A percentile compares a stretch with the other conserved stretches of the same genome.
These are phyloP conservation scores for Seira sanloemensis DNA, from an alignment of 2,888 invertebrate species.

Conservation along the genomic window DNA sequence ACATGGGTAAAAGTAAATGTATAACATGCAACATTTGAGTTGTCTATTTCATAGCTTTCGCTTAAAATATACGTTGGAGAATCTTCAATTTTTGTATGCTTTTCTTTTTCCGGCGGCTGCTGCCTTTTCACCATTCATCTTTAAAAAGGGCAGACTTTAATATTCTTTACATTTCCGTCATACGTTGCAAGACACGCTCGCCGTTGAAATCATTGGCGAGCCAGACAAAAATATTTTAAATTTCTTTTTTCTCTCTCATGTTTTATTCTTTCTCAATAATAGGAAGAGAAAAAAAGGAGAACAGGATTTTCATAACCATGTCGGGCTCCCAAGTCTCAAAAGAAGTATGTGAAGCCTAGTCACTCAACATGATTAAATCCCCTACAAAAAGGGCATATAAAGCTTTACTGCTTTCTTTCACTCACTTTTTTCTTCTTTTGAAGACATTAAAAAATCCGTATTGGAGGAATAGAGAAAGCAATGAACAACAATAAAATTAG, in stretches of 20 bases:
- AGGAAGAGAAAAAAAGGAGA: too few relatives aligned
- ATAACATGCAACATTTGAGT: too few relatives aligned
- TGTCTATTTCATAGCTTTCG: too few relatives aligned
- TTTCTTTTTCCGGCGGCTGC: too few relatives aligned
- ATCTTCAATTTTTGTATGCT: too few relatives aligned
- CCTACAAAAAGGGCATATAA: background rate
- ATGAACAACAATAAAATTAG: background rate
- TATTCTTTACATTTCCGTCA: constrained; percentile 7
- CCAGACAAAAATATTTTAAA: background rate
- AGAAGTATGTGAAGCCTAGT: too few relatives aligned
- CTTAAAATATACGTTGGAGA: too few relatives aligned
- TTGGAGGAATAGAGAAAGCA: background rate
- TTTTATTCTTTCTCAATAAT: constrained; percentile 8
- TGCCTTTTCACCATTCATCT: background rate
- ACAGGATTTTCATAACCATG: too few relatives aligned
- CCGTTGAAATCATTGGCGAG: constrained; percentile 4
- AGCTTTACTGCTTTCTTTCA: too few relatives aligned
- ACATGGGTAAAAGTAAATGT: too few relatives aligned
- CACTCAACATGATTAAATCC: constrained; percentile 48
- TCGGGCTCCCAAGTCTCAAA: too few relatives aligned
- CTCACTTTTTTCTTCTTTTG: background rate
- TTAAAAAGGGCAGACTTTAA: background rate
- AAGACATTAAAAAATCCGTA: background rate
- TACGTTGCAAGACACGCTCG: constrained; percentile 19
- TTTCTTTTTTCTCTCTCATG: constrained; percentile 16